Evolutionary conservation across 2,113 vertebrate genomes (phyloP), one percentile per base, ranked within the genome.

Genomic region (Antechinus stuartii): DNA sequence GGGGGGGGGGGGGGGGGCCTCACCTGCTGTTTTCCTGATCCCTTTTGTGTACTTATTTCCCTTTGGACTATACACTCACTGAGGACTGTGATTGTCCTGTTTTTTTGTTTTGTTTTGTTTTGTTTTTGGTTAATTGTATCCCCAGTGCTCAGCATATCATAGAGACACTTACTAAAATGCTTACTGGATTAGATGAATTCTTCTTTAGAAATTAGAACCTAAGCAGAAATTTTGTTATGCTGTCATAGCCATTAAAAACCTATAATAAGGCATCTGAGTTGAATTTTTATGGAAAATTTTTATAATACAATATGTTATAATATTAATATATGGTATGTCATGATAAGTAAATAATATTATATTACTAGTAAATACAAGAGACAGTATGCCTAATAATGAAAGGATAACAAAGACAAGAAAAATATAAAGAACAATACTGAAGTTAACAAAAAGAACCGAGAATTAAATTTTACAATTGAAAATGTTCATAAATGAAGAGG

Each of bases 341-440:
- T 68, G 30, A 68, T 68, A 68, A 68, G 35, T 84, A 84, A 84
- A 84, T 42, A 19, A 76, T 42, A 19, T 76, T 42, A 93, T 55
- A 61, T 0, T 91, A 90, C 97, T 95, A 91, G 95, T 96, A 52
- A 35, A 95, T 92, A 27, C 26, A 61, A 93, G 46, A 95, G 14
- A 97, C 10, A 52, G 53, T 92, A 92, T 92, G 46, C 54, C n/a
- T 90, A 91, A 91, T 89, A 57, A 96, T 53, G 92, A 95, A 49
- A 6, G 57, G 89, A 76, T 25, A 46, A 94, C 14, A 54, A 96
- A 97, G 93, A 91, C 0, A 92, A 92, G 0, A 91, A 91, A 0
- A 96, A 22, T 56, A 68, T 25, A 93, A 26, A 53, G 54, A 96
- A 91, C 35, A 93, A 35, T 2, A 50, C 11, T 52, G 23, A 84